Evolutionary conservation across 2,797 vertebrate species (phyloP).

Genomic region (Pseudomugil gertrudae): DNA sequence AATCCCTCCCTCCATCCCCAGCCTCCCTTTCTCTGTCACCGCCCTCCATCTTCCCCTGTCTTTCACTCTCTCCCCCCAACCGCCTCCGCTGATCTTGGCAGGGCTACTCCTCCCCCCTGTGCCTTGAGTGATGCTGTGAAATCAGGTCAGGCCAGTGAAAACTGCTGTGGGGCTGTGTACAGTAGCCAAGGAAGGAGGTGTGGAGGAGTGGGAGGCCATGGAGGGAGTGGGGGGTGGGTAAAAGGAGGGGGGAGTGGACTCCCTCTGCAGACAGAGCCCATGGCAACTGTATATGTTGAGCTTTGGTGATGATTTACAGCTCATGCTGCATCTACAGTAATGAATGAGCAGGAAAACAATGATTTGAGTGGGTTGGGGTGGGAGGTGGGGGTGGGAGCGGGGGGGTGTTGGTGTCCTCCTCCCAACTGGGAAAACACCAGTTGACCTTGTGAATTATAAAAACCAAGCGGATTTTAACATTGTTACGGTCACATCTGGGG

Average conservation of each 20-base stretch:
- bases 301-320: constrained; percentile 46
- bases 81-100: constrained; percentile 38
- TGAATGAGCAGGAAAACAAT: too few species aligned
- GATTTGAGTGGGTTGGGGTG: too few species aligned
- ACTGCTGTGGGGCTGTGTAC: constrained; percentile 52
- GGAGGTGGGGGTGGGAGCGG: too few species aligned
- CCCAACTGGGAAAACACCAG: constrained; percentile 18
- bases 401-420: too few species aligned
- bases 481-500: background rate
- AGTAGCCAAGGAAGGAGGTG: constrained; percentile 44
- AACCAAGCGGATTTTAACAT: too few species aligned
- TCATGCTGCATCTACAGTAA: constrained; percentile 20
- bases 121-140: constrained; percentile 62
- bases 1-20: constrained; percentile 14
- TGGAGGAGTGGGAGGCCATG: background rate
- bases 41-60: constrained; percentile 1
- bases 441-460: constrained; percentile 33
- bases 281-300: constrained; percentile 19
- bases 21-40: constrained; percentile 14
- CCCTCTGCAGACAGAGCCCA: constrained; percentile 24
- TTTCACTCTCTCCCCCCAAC: constrained; percentile 21
- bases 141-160: constrained; percentile 69
- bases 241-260: background rate
- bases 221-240: background rate
- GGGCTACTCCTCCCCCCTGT: constrained; percentile 25